A percentile compares a stretch with the other conserved stretches of the same genome.
These are phyloP conservation scores for Deilephila porcellus DNA, from an alignment of 2,888 invertebrate species.

Conservation along the genomic window DNA sequence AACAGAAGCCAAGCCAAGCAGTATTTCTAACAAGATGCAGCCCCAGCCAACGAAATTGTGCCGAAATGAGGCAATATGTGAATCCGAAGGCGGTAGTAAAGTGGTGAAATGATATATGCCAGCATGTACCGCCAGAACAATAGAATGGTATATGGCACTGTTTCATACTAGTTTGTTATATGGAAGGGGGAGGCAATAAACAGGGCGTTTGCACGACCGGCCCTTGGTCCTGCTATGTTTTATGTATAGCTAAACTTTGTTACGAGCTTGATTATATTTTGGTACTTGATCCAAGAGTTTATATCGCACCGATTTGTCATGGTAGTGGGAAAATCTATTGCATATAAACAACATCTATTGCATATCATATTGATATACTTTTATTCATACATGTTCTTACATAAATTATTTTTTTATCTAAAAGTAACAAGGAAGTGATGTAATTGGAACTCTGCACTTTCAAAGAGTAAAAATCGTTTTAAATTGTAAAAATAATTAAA, in stretches of 20 bases:
- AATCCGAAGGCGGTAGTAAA: constrained; percentile 61
- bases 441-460: too few relatives aligned
- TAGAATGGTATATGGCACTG: constrained; percentile 54
- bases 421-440: too few relatives aligned
- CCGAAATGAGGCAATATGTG: constrained; percentile 55
- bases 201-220: constrained; percentile 52
- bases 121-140: constrained; percentile 51
- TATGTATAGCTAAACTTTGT: constrained; percentile 23
- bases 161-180: constrained; percentile 59
- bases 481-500: too few relatives aligned
- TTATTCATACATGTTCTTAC: too few relatives aligned
- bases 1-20: constrained; percentile 46
- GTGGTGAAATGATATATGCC: constrained; percentile 66
- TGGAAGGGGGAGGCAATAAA: constrained; percentile 59
- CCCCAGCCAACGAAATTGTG: constrained; percentile 49
- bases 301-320: too few relatives aligned
- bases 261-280: background rate
- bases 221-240: constrained; percentile 20
- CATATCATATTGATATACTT: too few relatives aligned
- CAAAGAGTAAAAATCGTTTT: too few relatives aligned
- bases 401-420: too few relatives aligned
- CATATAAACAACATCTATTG: too few relatives aligned
- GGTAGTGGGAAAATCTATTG: too few relatives aligned
- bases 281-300: background rate
- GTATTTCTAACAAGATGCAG: constrained; percentile 54